Evolutionary conservation across 2,797 vertebrate species (phyloP).

Genomic region (Streptopelia turtur): DNA sequence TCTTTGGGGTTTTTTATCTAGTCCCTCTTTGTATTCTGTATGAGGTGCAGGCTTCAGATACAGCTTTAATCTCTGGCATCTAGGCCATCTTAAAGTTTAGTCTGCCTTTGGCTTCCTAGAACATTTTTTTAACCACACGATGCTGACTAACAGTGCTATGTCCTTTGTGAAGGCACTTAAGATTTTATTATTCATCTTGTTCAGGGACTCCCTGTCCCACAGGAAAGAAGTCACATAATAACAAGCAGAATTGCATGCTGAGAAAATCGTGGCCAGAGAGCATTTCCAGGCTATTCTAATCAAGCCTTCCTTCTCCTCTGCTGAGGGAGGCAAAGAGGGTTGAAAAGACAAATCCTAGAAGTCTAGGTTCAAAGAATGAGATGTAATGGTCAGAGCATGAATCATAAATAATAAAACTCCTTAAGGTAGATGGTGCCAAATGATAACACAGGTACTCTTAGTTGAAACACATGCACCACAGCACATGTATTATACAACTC

Average conservation of each 20-base stretch:
- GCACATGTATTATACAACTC: background rate
- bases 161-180: conserved; percentile 11
- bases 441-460: background rate
- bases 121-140: conserved; percentile 46
- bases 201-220: conserved; percentile 42
- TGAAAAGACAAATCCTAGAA: background rate
- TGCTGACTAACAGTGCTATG: conserved; percentile 55
- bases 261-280: background rate
- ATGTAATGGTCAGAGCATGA: background rate
- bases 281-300: background rate
- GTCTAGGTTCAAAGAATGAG: background rate
- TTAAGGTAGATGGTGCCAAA: background rate
- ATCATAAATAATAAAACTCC: background rate
- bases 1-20: background rate
- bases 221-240: conserved; percentile 59
- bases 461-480: background rate
- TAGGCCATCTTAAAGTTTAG: conserved; percentile 53
- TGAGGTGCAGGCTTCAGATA: background rate
- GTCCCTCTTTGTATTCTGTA: background rate
- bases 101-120: conserved; percentile 15
- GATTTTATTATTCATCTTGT: conserved; percentile 52
- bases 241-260: background rate
- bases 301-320: background rate
- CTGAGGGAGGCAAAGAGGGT: background rate
- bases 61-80: conserved; percentile 19